These are phyloP conservation scores for Pardosa pseudoannulata DNA, from an alignment of 2,888 invertebrate genomes.

Conservation along the genomic window DNA sequence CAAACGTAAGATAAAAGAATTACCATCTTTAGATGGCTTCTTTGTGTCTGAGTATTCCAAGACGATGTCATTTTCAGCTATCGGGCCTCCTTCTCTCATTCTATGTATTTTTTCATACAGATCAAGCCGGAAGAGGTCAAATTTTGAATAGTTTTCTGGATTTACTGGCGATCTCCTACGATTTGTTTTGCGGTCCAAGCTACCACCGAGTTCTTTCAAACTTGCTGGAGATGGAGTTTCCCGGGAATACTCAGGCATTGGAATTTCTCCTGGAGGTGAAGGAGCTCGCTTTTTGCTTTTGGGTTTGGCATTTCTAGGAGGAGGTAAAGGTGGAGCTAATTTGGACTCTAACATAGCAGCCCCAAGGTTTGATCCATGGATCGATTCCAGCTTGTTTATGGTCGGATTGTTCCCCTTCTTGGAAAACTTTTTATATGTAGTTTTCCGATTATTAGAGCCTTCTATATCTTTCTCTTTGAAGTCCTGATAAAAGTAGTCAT, in stretches of 20 bases:
- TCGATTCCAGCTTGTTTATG: constrained; percentile 48
- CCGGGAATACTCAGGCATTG: constrained; percentile 4
- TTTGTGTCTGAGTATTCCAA: constrained; percentile 44
- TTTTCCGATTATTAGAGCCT: constrained; percentile 24
- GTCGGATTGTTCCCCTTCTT: constrained; percentile 6
- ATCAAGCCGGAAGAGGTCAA: constrained; percentile 67
- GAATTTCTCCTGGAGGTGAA: constrained; percentile 43
- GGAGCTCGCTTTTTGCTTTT: constrained; percentile 65
- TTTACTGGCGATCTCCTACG: background rate
- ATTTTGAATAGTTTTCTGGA: constrained; percentile 56
- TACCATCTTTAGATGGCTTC: background rate
- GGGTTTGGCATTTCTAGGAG: constrained; percentile 48
- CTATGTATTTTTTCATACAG: constrained; percentile 67
- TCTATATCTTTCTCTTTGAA: constrained; percentile 63
- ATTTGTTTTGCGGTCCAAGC: constrained; percentile 24
- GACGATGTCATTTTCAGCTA: constrained; percentile 36
- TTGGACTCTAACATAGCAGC: constrained; percentile 68
- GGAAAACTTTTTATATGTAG: constrained; percentile 31
- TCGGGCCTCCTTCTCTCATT: constrained; percentile 18
- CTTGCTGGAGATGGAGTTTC: constrained; percentile 43
- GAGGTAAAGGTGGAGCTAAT: constrained; percentile 60
- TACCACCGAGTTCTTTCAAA: constrained; percentile 34
- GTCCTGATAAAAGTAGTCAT: constrained; percentile 72
- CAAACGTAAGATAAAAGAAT: too few species aligned
- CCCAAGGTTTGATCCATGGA: constrained; percentile 67